Conservation (phyloP, 2,888 invertebrate genomes). For the Alsophila aescularia region DNA sequence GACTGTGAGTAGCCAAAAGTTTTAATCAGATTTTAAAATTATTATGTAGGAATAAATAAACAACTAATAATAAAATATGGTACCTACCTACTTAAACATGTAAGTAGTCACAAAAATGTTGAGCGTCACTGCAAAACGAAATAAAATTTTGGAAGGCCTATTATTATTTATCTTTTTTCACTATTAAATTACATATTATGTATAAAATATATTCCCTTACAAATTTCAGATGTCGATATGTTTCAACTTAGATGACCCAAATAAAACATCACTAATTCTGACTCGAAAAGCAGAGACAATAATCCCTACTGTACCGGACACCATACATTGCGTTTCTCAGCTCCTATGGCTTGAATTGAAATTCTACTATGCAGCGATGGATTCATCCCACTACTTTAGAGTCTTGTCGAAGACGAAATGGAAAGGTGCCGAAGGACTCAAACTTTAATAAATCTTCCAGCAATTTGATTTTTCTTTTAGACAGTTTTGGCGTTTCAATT, state of each 20-base stretch:
- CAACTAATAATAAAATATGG: too few species aligned
- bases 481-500: too few species aligned
- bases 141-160: too few species aligned
- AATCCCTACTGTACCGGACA: not conserved
- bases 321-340: not conserved
- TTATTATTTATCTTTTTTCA: too few species aligned
- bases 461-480: too few species aligned
- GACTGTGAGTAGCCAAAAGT: too few species aligned
- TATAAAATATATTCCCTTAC: not conserved
- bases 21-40: too few species aligned
- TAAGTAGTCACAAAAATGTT: too few species aligned
- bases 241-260: not conserved
- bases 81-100: too few species aligned
- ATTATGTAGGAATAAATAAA: too few species aligned
- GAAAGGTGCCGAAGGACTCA: not conserved
- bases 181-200: too few species aligned
- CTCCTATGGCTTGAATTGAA: not conserved
- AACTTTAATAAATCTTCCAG: not conserved
- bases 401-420: not conserved
- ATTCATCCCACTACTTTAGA: not conserved
- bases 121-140: not conserved
- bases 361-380: not conserved
- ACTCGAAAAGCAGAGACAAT: not conserved
- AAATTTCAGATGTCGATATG: conserved; percentile 9
- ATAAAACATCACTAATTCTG: conserved; percentile 16